These are phyloP conservation scores for Helarctos malayanus DNA, from an alignment of 2,797 vertebrate species.

Conservation along the genomic window DNA sequence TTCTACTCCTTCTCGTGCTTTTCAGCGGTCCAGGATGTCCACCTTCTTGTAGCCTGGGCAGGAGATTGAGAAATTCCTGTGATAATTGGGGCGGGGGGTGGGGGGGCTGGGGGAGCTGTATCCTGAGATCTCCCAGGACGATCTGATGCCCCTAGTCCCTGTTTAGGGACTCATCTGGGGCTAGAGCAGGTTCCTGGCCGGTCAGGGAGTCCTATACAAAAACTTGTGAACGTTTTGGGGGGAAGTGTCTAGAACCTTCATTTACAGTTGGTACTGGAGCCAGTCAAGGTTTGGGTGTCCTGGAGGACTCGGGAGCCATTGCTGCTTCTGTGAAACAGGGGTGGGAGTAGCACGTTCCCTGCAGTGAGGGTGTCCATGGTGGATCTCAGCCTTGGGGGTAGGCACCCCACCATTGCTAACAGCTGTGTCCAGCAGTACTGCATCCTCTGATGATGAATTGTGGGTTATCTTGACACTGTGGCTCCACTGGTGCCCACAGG, in stretches of 20 bases:
- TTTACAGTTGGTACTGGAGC: neutral
- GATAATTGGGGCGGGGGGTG: fast-evolving
- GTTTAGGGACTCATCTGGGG: neutral
- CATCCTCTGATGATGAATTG: neutral
- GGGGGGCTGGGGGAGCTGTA: no score
- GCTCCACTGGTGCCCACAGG: neutral
- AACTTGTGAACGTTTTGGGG: neutral
- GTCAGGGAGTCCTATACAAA: neutral
- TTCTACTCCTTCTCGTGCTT: neutral
- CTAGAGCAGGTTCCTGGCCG: neutral
- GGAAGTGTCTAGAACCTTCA: neutral
- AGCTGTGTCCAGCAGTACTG: neutral
- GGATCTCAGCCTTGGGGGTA: neutral
- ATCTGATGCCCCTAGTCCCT: neutral
- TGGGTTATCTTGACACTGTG: neutral
- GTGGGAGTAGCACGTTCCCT: neutral
- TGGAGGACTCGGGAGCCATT: neutral
- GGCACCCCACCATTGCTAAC: neutral
- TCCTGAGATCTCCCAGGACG: neutral
- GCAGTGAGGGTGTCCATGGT: neutral
- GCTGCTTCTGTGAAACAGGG: neutral
- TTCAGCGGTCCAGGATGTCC: neutral
- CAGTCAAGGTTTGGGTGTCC: neutral
- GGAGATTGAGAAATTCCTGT: neutral
- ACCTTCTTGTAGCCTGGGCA: neutral